Base-by-base conservation (phyloP, 2,888 invertebrate species). In the Atethmia centrago region DNA sequence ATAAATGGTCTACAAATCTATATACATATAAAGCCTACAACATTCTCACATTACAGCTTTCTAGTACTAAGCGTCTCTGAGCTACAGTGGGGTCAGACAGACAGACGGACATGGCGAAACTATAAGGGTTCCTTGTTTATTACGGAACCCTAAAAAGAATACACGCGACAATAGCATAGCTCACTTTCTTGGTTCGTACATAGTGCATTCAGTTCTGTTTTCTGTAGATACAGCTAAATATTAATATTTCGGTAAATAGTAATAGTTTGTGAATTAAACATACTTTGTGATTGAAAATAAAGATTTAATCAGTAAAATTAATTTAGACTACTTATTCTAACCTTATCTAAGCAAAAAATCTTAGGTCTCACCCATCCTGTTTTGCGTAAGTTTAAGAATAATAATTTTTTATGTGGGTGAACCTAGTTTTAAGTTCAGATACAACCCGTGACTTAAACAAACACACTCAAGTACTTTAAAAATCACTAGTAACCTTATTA, bases 241-340 rank as follows among this genome's bases (percentile, higher is more conserved):
- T 59, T n/a, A 10, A 25, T 61, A 25, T 42, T 40, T 61, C 19
- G 16, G 25, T 42, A n/a, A n/a, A n/a, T n/a, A n/a, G n/a, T n/a
- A n/a, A n/a, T n/a, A 61, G 16, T n/a, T 59, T 59, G 21, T 36
- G 36, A n/a, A 59, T 36, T 36, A 21, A 21, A 58, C 58, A 36
- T 36, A 58, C 21, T 21, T 59, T 59, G 58, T 36, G 59, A 59
- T 36, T n/a, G n/a, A 36, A 59, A 36, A 14, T 59, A 59, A 16
- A 59, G 9, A 21, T n/a, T 58, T 58, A n/a, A n/a, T n/a, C n/a
- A n/a, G n/a, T n/a, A n/a, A n/a, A n/a, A n/a, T n/a, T n/a, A n/a
- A n/a, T n/a, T n/a, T n/a, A n/a, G n/a, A n/a, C n/a, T n/a, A n/a
- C n/a, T n/a, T n/a, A 28, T 12, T 56, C 5, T 56, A 31, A 56